Conservation (phyloP, 2,113 vertebrate species). For the Ptychochromis oligacanthus region DNA sequence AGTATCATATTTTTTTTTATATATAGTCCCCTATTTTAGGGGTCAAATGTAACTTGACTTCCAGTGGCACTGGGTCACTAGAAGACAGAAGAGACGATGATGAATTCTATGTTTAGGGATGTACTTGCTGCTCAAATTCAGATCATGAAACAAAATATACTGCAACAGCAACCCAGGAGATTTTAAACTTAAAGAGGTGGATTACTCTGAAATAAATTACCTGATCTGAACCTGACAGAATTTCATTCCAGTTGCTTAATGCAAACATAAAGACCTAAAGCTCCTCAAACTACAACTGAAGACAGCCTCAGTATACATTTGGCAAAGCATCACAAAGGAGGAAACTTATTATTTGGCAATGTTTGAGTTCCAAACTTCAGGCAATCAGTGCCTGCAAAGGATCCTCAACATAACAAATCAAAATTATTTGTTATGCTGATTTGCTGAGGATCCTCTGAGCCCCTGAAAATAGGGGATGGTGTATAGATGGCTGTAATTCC, state of each 20-base stretch:
- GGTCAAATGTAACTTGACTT: not conserved
- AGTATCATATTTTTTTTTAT: not conserved
- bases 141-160: not conserved
- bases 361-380: constrained; percentile 1
- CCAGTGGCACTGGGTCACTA: not conserved
- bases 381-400: not conserved
- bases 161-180: not conserved
- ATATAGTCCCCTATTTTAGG: not conserved
- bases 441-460: not conserved
- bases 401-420: not conserved
- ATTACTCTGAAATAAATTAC: not conserved
- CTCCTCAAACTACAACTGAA: not conserved
- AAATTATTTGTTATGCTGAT: not conserved
- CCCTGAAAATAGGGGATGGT: not conserved
- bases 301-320: not conserved
- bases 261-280: constrained; percentile 8
- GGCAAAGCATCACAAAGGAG: not conserved
- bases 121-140: constrained; percentile 1
- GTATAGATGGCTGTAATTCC: not conserved
- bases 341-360: not conserved
- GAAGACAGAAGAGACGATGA: not conserved
- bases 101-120: not conserved
- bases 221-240: not conserved
- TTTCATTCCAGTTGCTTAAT: not conserved
- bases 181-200: not conserved